Conservation (phyloP, 37 sponge, comb jelly and placozoan species). For the Ianthella basta region DNA sequence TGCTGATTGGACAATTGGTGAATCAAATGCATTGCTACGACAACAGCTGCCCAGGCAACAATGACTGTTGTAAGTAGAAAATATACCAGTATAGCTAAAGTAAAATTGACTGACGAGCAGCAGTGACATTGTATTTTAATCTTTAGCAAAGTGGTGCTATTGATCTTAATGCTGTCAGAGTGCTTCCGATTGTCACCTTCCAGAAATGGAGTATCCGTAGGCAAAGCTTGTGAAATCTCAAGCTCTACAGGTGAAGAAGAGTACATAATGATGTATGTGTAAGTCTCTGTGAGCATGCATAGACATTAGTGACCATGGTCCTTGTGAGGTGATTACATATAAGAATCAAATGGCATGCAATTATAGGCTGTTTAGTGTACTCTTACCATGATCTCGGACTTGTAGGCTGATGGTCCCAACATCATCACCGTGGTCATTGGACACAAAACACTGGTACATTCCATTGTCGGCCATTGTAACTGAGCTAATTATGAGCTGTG, state of each 20-base stretch:
- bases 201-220: conserved; percentile 22
- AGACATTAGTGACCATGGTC: too few relatives aligned
- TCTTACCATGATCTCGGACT: conserved; percentile 54
- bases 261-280: too few relatives aligned
- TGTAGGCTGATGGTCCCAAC: conserved; percentile 34
- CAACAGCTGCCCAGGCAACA: too few relatives aligned
- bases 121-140: too few relatives aligned
- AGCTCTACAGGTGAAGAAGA: neutral
- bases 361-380: neutral
- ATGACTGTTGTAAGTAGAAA: too few relatives aligned
- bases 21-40: too few relatives aligned
- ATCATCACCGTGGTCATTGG: conserved; percentile 16
- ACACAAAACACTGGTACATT: conserved; percentile 67
- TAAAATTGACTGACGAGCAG: too few relatives aligned
- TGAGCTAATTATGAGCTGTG: conserved; percentile 4
- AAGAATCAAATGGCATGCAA: neutral
- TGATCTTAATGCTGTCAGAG: too few relatives aligned
- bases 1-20: too few relatives aligned
- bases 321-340: neutral
- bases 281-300: neutral
- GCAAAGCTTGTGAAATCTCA: neutral
- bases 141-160: too few relatives aligned
- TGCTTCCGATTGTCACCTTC: conserved; percentile 28
- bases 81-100: too few relatives aligned
- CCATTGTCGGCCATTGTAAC: conserved; percentile 33